Base-by-base conservation (phyloP, 2,113 vertebrate species). In the Leucopternis melanops region DNA sequence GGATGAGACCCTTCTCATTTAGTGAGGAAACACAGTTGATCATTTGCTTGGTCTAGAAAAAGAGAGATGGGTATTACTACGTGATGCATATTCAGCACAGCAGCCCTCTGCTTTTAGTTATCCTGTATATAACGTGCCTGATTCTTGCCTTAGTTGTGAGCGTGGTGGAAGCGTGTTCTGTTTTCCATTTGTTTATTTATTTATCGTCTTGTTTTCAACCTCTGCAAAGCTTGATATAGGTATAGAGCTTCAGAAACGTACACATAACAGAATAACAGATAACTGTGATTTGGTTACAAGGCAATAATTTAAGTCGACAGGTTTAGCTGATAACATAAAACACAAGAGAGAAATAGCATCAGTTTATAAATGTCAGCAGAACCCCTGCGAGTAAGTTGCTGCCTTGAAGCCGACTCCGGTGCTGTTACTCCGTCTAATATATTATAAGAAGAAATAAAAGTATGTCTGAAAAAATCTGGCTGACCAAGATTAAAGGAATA, bases 261-360 rank as follows among this genome's bases (percentile, higher is more conserved):
- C 96, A 90, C 75, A 49, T 79, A 95, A 84, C 23, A 5, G 92
- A 95, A 83, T 97, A 98, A 97, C 96, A 97, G 98, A 97, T 98
- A 98, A 97, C 93, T 97, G 96, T 97, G 96, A 97, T 98, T 97
- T 97, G 95, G 96, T 94, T 98, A 95, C 92, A 95, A 97, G 96
- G 97, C 97, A 98, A 95, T 98, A 96, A 98, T 98, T 98, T 98
- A 96, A 98, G 96, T 93, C 66, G 97, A 96, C 97, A 97, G 94
- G 89, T 98, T 98, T 97, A 97, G 97, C 97, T 97, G 98, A 98
- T 98, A 98, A 92, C 92, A 92, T 98, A 98, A 98, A 98, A 94
- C 96, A 97, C 90, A 85, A 18, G 92, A 96, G 96, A 97, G 97
- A 94, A 98, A 97, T 96, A 93, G 91, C 88, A 97, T 95, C 26